Base-by-base conservation (phyloP, 1,140 invertebrate genomes). In the Micrasema longulum region DNA sequence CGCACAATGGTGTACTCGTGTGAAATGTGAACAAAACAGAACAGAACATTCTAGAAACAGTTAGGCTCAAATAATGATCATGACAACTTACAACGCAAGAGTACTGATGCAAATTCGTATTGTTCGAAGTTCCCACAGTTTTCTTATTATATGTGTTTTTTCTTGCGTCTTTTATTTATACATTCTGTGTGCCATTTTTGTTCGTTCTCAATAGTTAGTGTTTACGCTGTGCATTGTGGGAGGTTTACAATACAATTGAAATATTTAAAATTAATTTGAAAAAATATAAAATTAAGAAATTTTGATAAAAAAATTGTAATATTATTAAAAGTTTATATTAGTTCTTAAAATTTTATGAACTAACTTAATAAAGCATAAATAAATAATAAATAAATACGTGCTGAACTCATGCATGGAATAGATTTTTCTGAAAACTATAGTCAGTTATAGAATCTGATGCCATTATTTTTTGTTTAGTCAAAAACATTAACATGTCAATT, bases 51-150 rank as follows among this genome's bases (percentile, higher is more conserved):
- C 20, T 23, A 26, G 50, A 53, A 26, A 53, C 50, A 26, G 50
- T 53, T 53, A n/a, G 50, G 16, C 20, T n/a, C 47, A 48, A 48
- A 48, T 48, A 48, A 48, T 22, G 50, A 31, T 26, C 50, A 16
- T 53, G 23, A 2, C 50, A 20, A 1, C 47, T 4, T 16, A 14
- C n/a, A 9, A 20, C 41, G 20, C 48, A 12, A 12, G 10, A 11
- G 50, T 10, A 22, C 50, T n/a, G 50, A 26, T 53, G 50, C 50
- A 31, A 53, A 53, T 53, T n/a, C 16, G 18, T 23, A 52, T 53
- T 53, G 50, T 53, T 14, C 20, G 26, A 53, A 22, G 22, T 53
- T 53, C 50, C 50, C 50, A 53, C 22, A 53, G 20, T 31, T 53
- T 53, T 26, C n/a, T 53, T 23, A 53, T 26, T 26, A 31, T 31